These are phyloP conservation scores for Pocota personata DNA, from an alignment of 2,888 invertebrate species.

Conservation along the genomic window DNA sequence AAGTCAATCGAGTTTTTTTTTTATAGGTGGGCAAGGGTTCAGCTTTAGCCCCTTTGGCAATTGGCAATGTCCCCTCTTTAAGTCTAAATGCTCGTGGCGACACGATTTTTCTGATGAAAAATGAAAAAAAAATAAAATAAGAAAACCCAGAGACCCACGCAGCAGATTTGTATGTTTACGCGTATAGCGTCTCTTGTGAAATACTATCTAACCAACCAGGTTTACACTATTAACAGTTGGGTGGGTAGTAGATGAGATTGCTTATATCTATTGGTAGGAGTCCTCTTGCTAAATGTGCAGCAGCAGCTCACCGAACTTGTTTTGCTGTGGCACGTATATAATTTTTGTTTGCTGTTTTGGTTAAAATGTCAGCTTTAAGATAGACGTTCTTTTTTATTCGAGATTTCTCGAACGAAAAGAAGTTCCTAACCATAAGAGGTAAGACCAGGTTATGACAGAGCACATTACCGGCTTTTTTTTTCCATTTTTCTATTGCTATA, in stretches of 20 bases:
- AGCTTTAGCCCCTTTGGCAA: not conserved
- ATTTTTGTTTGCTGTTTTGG: not conserved
- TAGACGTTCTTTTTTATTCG: not conserved
- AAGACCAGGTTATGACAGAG: slow-evolving; percentile 56
- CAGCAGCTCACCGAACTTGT: slow-evolving; percentile 47
- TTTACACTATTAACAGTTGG: slow-evolving; percentile 61
- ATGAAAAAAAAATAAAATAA: slow-evolving; percentile 10
- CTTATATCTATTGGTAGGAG: slow-evolving; percentile 6
- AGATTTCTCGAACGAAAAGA: slow-evolving; percentile 34
- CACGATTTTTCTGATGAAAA: slow-evolving; percentile 14
- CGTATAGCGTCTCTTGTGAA: slow-evolving; percentile 48
- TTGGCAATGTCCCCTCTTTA: not conserved
- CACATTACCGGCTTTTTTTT: slow-evolving; percentile 55
- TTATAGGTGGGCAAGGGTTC: slow-evolving; percentile 36
- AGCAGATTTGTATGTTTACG: slow-evolving; percentile 40
- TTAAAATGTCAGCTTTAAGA: slow-evolving; percentile 35
- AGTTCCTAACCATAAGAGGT: slow-evolving; percentile 53
- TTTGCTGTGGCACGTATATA: slow-evolving; percentile 17
- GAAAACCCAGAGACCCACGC: slow-evolving; percentile 46
- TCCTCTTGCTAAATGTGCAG: slow-evolving; percentile 20
- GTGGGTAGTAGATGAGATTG: slow-evolving; percentile 64
- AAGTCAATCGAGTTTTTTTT: slow-evolving; percentile 1
- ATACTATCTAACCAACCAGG: slow-evolving; percentile 23
- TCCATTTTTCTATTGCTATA: slow-evolving; percentile 29
- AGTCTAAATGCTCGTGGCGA: slow-evolving; percentile 20